Evolutionary conservation across 64 coral and sea anemone genomes (phyloP).

Genomic region (Montipora cactus): DNA sequence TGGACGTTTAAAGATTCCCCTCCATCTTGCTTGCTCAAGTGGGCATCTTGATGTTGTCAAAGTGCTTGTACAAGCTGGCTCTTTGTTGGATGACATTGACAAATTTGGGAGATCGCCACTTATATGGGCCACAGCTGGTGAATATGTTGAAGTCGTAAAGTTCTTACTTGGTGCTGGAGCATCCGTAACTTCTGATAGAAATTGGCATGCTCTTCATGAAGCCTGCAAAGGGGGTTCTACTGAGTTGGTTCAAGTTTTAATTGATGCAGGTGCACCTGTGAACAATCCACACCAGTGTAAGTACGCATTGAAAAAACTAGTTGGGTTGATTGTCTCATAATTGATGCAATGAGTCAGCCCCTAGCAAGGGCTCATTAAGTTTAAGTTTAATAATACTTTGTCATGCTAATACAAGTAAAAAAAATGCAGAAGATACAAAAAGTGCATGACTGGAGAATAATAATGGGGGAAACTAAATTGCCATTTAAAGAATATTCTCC

Average conservation of each 20-base stretch:
- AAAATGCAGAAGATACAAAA: no score
- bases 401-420: no score
- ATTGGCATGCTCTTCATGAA: constrained; percentile 98
- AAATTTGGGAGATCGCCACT: constrained; percentile 91
- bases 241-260: constrained; percentile 77
- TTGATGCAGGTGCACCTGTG: constrained; percentile 79
- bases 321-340: no score
- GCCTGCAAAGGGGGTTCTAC: constrained; percentile 83
- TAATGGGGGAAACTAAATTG: no score
- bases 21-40: constrained; percentile 80
- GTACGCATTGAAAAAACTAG: not conserved
- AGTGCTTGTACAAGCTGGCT: constrained; percentile 73
- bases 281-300: constrained; percentile 94
- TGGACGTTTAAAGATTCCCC: constrained; percentile 74
- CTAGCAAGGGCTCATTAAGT: no score
- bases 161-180: constrained; percentile 82
- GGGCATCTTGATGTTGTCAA: constrained; percentile 81
- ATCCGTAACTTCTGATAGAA: constrained; percentile 62
- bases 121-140: constrained; percentile 79
- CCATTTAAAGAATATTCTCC: no score
- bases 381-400: no score
- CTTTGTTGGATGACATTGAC: constrained; percentile 70
- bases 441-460: no score
- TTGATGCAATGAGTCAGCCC: no score
- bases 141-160: constrained; percentile 73